Conservation (phyloP, 2,113 vertebrate species). For the Mugil cephalus region DNA sequence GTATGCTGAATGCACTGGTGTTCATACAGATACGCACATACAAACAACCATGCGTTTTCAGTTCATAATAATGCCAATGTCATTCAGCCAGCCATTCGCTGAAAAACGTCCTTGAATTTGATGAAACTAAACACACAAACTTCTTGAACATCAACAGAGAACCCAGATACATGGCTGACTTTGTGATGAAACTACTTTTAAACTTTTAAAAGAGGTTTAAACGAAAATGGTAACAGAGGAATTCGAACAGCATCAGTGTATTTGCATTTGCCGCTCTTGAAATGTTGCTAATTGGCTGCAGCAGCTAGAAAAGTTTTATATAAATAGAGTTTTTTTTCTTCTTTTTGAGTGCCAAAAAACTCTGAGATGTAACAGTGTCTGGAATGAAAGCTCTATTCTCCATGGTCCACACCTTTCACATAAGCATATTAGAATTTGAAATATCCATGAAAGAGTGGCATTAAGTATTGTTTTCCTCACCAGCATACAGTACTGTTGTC, state of each 20-base stretch:
- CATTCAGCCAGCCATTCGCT: neutral
- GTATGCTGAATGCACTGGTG: neutral
- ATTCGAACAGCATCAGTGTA: neutral
- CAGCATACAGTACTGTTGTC: neutral
- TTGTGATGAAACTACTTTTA: neutral
- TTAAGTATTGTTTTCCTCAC: neutral
- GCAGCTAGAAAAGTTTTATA: neutral
- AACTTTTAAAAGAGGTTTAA: neutral
- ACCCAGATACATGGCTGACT: conserved; percentile 7
- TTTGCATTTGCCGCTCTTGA: neutral
- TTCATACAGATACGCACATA: too few species aligned
- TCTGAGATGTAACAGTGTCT: neutral
- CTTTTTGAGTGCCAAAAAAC: too few species aligned
- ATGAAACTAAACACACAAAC: conserved; percentile 19
- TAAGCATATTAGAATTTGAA: neutral
- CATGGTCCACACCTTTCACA: neutral
- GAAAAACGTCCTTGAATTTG: neutral
- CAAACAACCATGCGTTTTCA: neutral
- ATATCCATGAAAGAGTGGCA: neutral
- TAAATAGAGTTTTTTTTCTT: neutral
- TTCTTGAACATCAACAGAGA: neutral
- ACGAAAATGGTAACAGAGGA: neutral
- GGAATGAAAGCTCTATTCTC: neutral
- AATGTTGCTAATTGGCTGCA: neutral
- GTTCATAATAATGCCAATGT: neutral